Percentiles rank a stretch among this genome's conserved stretches.
phyloP scores from a whole-genome alignment of 2,888 invertebrate genomes.

The Cylindroiulus punctatus region DNA sequence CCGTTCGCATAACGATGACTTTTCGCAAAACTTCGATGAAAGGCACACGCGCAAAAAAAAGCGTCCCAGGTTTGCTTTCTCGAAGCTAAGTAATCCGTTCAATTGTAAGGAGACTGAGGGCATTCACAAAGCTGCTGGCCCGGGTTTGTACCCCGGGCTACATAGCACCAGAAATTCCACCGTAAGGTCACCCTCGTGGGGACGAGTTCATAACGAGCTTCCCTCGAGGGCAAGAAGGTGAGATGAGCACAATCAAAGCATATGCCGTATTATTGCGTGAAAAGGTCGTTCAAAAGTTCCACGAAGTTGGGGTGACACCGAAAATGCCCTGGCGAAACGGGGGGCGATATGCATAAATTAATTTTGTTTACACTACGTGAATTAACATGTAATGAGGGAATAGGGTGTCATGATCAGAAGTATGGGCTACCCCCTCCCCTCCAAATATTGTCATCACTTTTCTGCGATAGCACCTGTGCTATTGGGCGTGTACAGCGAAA shows the following conservation, averaged over 20 bases:
- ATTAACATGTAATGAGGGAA: no score
- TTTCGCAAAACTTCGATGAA: constrained; percentile 6
- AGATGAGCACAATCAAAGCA: background rate
- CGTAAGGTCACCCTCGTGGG: constrained; percentile 20
- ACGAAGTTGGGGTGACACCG: background rate
- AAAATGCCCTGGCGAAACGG: no score
- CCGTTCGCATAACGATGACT: constrained; percentile 14
- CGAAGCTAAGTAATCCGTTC: background rate
- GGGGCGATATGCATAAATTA: no score
- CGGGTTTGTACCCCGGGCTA: constrained; percentile 14
- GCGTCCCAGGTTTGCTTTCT: background rate
- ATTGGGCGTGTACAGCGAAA: no score
- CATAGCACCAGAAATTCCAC: constrained; percentile 7
- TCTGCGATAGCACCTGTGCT: no score
- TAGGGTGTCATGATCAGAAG: no score
- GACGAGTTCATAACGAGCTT: background rate
- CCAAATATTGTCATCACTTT: no score
- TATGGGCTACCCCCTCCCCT: no score
- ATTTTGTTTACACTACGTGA: no score
- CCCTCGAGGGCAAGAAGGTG: background rate
- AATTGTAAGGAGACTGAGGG: background rate
- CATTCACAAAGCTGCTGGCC: background rate
- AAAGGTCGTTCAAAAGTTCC: background rate
- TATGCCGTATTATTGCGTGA: background rate
- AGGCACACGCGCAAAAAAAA: background rate